Conservation (phyloP, 2,888 invertebrate genomes). For the Nasonia oneida region DNA sequence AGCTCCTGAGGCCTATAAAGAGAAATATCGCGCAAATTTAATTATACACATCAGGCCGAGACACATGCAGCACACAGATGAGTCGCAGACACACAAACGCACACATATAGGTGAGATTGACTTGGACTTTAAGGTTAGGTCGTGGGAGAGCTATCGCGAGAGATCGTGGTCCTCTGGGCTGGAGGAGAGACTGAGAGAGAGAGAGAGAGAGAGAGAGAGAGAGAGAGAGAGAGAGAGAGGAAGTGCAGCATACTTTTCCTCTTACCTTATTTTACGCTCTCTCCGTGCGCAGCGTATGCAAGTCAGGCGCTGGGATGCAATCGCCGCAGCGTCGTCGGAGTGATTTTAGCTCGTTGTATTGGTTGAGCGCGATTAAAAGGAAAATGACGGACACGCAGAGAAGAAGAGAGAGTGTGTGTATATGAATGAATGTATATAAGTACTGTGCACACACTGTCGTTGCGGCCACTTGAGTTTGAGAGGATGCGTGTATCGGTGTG, state of each 20-base stretch:
- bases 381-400: constrained; percentile 49
- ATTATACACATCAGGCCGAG: neutral
- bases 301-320: neutral
- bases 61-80: neutral
- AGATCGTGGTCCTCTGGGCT: neutral
- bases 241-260: neutral
- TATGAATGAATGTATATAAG: neutral
- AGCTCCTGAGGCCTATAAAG: constrained; percentile 27
- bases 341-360: constrained; percentile 38
- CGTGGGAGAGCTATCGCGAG: neutral
- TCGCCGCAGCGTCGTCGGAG: constrained; percentile 18
- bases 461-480: neutral
- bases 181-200: neutral
- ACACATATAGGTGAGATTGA: neutral
- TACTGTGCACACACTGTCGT: neutral
- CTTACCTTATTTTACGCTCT: constrained; percentile 6
- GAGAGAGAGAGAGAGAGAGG: neutral
- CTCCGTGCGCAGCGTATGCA: neutral
- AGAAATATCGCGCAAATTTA: constrained; percentile 22
- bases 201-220: neutral
- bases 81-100: neutral
- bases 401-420: constrained; percentile 10
- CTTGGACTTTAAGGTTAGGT: constrained; percentile 41
- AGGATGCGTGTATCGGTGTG: neutral
- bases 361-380: constrained; percentile 51